Evolutionary conservation across 2,797 vertebrate genomes (phyloP).

Genomic region (Linurgus olivaceus): DNA sequence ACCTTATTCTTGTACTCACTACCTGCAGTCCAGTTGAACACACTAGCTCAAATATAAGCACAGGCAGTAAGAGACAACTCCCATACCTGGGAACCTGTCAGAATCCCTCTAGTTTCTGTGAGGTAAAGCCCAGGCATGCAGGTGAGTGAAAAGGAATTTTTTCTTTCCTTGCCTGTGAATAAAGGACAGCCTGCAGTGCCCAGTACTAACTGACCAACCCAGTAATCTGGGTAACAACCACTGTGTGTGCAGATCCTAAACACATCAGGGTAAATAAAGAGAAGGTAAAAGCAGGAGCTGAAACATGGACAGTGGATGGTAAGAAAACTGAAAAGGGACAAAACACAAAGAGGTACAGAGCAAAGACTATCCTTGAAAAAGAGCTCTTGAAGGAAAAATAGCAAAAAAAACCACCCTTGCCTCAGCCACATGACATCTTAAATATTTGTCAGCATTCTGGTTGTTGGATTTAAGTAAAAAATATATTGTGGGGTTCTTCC

Average conservation of each 20-base stretch:
- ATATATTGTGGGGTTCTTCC: neutral
- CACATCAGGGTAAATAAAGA: neutral
- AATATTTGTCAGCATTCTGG: neutral
- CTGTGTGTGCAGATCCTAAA: neutral
- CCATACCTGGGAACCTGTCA: neutral
- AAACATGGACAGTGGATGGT: neutral
- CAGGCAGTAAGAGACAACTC: neutral
- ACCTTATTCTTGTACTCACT: neutral
- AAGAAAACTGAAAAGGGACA: neutral
- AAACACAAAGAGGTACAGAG: neutral
- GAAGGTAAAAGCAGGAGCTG: neutral
- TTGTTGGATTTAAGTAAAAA: neutral
- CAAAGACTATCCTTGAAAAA: neutral
- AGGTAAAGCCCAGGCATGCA: neutral
- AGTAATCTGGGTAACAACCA: neutral
- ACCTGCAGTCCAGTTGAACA: neutral
- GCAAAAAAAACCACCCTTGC: fast-evolving
- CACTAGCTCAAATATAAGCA: neutral
- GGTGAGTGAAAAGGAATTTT: neutral
- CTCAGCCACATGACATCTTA: neutral
- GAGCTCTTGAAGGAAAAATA: neutral
- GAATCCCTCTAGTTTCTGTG: neutral
- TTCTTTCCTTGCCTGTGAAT: neutral
- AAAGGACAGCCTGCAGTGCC: neutral
- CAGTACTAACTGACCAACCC: neutral